Evolutionary conservation across 2,797 vertebrate species (phyloP).

Genomic region (Oreochromis grahami): DNA sequence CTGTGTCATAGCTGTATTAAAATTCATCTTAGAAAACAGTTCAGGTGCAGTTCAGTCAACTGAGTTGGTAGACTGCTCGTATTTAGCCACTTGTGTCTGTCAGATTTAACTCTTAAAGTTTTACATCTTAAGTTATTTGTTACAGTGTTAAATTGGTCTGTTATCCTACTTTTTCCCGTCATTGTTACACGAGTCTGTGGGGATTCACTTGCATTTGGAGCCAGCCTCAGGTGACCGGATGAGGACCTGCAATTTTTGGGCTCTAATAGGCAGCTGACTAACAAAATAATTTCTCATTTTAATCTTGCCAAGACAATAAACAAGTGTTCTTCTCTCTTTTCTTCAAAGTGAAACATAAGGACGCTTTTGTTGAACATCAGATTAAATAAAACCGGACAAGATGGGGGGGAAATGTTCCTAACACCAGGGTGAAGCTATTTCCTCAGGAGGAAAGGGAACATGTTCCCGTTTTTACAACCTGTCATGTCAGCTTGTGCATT

Average conservation of each 20-base stretch:
- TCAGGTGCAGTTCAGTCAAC: background rate
- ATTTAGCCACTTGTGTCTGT: background rate
- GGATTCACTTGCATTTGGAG: background rate
- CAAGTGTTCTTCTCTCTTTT: background rate
- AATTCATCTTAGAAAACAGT: background rate
- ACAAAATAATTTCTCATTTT: background rate
- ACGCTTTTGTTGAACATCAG: background rate
- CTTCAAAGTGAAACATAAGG: background rate
- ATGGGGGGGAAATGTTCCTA: background rate
- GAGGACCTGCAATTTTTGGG: background rate
- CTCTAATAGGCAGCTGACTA: background rate
- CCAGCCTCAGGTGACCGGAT: background rate
- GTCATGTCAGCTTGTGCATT: slow-evolving; percentile 18
- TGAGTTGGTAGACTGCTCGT: fast-evolving
- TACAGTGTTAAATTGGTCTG: background rate
- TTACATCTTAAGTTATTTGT: background rate
- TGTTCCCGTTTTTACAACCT: background rate
- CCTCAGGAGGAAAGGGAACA: background rate
- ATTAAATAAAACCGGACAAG: background rate
- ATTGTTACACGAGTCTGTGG: background rate
- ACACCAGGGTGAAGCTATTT: background rate
- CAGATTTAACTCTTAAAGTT: background rate
- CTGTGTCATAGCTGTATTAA: background rate
- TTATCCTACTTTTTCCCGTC: background rate
- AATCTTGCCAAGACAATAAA: background rate